These are phyloP conservation scores for Artibeus lituratus DNA, from an alignment of 2,797 vertebrate genomes.

Conservation along the genomic window DNA sequence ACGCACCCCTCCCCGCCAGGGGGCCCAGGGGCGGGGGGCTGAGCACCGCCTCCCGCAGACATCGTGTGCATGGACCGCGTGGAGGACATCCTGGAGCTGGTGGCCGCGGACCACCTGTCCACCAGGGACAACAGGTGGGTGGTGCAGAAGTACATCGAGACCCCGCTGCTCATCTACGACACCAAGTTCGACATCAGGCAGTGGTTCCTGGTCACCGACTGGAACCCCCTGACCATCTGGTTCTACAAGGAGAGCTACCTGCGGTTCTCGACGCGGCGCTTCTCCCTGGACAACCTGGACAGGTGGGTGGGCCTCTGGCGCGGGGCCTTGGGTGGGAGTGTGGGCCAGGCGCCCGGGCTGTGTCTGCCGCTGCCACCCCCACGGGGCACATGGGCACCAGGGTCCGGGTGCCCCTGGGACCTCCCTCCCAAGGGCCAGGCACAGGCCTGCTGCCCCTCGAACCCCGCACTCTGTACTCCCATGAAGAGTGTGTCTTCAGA, in stretches of 20 bases:
- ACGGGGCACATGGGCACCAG: not conserved
- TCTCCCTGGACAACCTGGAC: constrained; percentile 77
- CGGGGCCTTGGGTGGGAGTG: rapidly evolving
- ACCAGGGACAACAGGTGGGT: constrained; percentile 72
- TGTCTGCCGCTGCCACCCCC: not conserved
- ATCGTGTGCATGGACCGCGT: constrained; percentile 75
- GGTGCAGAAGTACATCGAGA: constrained; percentile 80
- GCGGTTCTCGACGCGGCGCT: constrained; percentile 76
- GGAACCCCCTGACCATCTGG: constrained; percentile 80
- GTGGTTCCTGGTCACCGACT: constrained; percentile 80
- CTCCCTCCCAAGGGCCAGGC: not conserved
- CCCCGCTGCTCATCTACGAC: constrained; percentile 72
- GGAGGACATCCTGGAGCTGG: constrained; percentile 74
- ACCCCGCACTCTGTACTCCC: not conserved
- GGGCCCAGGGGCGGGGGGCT: not conserved
- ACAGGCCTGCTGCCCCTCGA: not conserved
- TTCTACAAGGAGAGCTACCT: constrained; percentile 81
- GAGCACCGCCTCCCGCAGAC: constrained; percentile 43
- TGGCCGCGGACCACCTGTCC: not conserved
- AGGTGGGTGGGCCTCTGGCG: constrained; percentile 35
- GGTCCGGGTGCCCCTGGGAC: not conserved
- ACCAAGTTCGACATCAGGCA: constrained; percentile 81
- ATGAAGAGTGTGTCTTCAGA: rapidly evolving
- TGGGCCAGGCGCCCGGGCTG: rapidly evolving
- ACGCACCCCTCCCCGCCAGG: rapidly evolving